These are phyloP conservation scores for Vanessa atalanta DNA, from an alignment of 1,140 invertebrate genomes.

Conservation along the genomic window DNA sequence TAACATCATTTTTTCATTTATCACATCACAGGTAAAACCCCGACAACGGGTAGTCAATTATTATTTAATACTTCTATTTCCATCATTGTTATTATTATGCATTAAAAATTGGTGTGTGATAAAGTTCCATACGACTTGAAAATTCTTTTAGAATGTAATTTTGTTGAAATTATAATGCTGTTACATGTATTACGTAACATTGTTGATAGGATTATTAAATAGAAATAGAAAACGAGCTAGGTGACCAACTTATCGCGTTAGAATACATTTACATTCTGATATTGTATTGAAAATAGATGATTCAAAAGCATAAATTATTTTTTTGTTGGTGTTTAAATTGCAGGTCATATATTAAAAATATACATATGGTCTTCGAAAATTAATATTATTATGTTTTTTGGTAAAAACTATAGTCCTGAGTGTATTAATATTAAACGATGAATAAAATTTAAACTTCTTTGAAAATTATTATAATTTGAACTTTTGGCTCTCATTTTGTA, in stretches of 20 bases:
- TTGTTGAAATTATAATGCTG: neutral
- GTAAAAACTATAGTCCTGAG: too few relatives aligned
- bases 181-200: conserved; percentile 10
- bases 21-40: too few relatives aligned
- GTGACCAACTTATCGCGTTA: conserved; percentile 23
- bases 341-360: too few relatives aligned
- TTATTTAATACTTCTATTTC: too few relatives aligned
- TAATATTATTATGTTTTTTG: too few relatives aligned
- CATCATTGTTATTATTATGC: too few relatives aligned
- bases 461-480: conserved; percentile 1
- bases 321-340: too few relatives aligned
- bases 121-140: neutral
- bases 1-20: too few relatives aligned
- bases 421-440: neutral
- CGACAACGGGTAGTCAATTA: too few relatives aligned
- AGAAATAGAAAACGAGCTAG: conserved; percentile 22
- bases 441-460: neutral
- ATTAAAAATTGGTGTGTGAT: too few relatives aligned
- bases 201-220: conserved; percentile 33
- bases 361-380: too few relatives aligned
- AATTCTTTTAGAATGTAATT: neutral
- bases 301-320: neutral
- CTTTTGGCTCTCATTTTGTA: neutral
- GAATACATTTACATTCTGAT: conserved; percentile 9
- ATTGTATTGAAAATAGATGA: neutral